Evolutionary conservation across 1,140 invertebrate genomes (phyloP), one percentile per base, ranked within the genome.

Genomic region (Hydropsyche tenuis): DNA sequence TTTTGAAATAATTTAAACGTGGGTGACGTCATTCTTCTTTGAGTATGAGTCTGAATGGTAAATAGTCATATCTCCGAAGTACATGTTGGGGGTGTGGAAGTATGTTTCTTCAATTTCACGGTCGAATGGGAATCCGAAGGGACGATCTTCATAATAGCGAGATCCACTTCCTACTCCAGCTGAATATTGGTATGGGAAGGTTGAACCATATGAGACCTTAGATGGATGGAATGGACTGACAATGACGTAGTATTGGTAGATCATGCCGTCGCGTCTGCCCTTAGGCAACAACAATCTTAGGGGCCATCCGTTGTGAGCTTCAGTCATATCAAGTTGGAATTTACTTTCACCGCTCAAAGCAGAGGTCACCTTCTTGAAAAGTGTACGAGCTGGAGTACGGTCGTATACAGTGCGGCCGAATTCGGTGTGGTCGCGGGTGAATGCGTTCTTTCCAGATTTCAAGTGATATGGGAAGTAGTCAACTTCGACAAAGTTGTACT

Each of bases 81-180:
- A 88, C 81, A 91, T 89, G 83, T 92, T 92, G 30, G 84, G 84
- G 25, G 88, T 86, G 79, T 86, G 82, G 83, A 88, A 89, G 77
- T 83, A 80, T 62, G 84, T 84, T 71, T 85, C 82, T 69, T 88
- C 84, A 78, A 90, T 87, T 14, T 85, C 84, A 60, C 90, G 85
- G 81, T 92, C 90, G 83, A 92, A 89, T 48, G 90, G 90, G 84
- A 87, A 92, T 46, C 89, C 90, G 78, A 90, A 88, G 12, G 89
- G 84, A 78, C 86, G 80, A 18, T 82, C 80, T 79, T 88, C 87
- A 27, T 85, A 79, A 74, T 83, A 87, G 25, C 82, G 79, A 56
- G 69, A 14, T 53, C 80, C 80, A 42, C 81, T 82, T 18, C 81
- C 83, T 73, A 84, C 81, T 65, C 80, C 83, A 75, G 81, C 81